Evolutionary conservation across 2,888 invertebrate species (phyloP).

Genomic region (Pterobdella sp.): DNA sequence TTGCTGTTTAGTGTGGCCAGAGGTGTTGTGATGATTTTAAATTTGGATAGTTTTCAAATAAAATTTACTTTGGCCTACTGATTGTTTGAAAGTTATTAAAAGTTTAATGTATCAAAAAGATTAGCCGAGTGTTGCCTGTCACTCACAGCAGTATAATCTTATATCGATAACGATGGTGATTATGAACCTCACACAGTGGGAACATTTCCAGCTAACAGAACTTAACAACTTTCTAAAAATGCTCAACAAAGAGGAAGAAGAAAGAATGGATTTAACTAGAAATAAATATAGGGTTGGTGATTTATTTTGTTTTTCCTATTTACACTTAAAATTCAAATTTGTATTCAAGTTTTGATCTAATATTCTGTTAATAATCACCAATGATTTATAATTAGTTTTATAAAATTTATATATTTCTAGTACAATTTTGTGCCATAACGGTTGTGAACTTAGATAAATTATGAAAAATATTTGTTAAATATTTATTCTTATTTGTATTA

Average conservation of each 20-base stretch:
- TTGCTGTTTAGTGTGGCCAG: too few relatives aligned
- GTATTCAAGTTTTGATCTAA: neutral
- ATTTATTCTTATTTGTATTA: neutral
- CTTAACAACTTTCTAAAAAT: conserved; percentile 56
- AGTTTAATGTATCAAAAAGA: neutral
- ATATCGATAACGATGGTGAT: too few relatives aligned
- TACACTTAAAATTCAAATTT: neutral
- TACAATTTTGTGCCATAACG: neutral
- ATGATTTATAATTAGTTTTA: neutral
- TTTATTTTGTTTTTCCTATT: neutral
- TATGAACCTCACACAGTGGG: too few relatives aligned
- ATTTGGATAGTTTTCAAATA: too few relatives aligned
- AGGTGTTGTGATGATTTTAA: too few relatives aligned
- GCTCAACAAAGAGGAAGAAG: conserved; percentile 55
- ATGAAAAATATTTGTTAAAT: neutral
- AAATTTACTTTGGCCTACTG: too few relatives aligned
- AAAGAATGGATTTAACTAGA: conserved; percentile 53
- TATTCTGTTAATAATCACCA: neutral
- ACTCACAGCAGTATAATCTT: too few relatives aligned
- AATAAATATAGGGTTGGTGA: conserved; percentile 48
- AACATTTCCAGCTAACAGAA: conserved; percentile 57
- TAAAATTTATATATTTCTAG: neutral
- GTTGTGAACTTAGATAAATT: too few relatives aligned
- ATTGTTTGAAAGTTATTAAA: neutral
- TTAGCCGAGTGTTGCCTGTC: too few relatives aligned